These are phyloP conservation scores for Oophaga sylvatica DNA, from an alignment of 2,797 vertebrate species.

Conservation along the genomic window DNA sequence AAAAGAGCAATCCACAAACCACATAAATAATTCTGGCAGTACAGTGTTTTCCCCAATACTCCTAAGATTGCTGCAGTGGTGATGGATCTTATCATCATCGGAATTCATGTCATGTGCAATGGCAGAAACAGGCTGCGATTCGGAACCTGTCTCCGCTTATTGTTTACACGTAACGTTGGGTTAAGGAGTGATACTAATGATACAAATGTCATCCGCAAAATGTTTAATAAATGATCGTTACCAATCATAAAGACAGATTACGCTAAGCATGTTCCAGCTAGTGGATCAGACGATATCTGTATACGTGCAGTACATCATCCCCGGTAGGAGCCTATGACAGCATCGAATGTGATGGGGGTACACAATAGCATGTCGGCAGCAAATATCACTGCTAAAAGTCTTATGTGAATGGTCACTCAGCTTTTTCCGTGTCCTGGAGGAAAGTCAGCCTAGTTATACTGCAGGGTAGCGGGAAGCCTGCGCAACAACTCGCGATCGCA, in stretches of 20 bases:
- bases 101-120: slow-evolving; percentile 17
- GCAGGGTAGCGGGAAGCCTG: neutral
- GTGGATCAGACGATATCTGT: neutral
- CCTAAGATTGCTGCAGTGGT: neutral
- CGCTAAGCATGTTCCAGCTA: neutral
- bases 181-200: slow-evolving; percentile 5
- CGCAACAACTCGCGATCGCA: neutral
- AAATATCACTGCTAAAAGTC: neutral
- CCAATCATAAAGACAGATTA: slow-evolving; percentile 18
- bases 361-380: neutral
- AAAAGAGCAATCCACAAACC: slow-evolving; percentile 8
- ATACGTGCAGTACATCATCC: neutral
- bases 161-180: slow-evolving; percentile 5
- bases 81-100: slow-evolving; percentile 15
- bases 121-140: slow-evolving; percentile 24
- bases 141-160: neutral
- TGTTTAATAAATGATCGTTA: slow-evolving; percentile 6
- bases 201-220: slow-evolving; percentile 5
- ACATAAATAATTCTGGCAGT: slow-evolving; percentile 38
- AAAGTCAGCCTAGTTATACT: neutral
- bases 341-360: neutral
- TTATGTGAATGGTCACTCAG: neutral
- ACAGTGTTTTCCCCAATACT: slow-evolving; percentile 15
- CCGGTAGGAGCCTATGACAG: neutral
- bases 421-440: neutral